Base-by-base conservation (phyloP, 1,140 invertebrate genomes). In the Vollenhovia emeryi region DNA sequence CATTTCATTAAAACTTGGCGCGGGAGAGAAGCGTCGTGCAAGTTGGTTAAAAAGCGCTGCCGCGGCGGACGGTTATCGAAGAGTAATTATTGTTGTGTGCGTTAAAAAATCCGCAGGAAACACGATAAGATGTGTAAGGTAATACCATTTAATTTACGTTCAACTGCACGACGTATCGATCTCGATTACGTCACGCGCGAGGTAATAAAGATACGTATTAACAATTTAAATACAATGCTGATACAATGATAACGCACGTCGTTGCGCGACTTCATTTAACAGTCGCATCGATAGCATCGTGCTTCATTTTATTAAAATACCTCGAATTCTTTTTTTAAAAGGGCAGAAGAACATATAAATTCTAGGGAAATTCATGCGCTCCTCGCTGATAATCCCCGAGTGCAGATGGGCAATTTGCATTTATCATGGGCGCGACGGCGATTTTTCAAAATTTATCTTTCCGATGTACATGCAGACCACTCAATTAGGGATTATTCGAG, bases 1-100 rank as follows among this genome's bases (percentile, higher is more conserved):
- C 78, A 82, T 82, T 82, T 82, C 78, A 82, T 82, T 82, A 82
- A 82, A 82, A 82, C 78, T 82, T 82, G 0, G 36, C 64, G 60
- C 24, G n/a, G 40, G 13, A 68, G 50, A 55, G 24, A 18, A 43
- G 40, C 24, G 36, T 24, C 50, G 78, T 68, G 11, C 66, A 73
- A 57, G 33, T 71, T 45, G 66, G 50, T 73, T 82, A 82, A 82
- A 57, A 82, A 55, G 36, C 66, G 18, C 55, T 33, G 36, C 48
- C 36, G 36, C 64, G 57, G 36, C 64, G 21, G n/a, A 18, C 66
- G 66, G 66, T 82, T 82, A 82, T 82, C 50, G 78, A 59, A 43
- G 78, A 73, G 52, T 73, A 71, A 82, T 82, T 82, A 71, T 82
- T 57, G 50, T 73, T 33, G 50, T 43, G 52, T 71, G 21, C n/a